Conservation (phyloP, 92 coral and sea anemone genomes). For the Montipora capitata region DNA sequence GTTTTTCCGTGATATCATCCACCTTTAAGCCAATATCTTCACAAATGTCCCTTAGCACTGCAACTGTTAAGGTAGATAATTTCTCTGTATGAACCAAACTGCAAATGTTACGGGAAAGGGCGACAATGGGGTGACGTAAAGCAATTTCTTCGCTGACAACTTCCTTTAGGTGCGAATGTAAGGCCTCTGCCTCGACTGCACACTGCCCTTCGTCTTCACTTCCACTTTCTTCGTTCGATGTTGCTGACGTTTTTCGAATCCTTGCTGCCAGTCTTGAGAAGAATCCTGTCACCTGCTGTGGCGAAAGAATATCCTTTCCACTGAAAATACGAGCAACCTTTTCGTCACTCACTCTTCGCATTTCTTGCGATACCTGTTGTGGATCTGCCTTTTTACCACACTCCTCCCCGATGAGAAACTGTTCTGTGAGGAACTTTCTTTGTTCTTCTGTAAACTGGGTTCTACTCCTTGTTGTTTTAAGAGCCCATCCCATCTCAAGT, state of each 20-base stretch:
- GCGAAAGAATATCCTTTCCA: constrained; percentile 36
- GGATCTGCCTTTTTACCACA: constrained; percentile 27
- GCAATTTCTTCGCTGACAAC: constrained; percentile 25
- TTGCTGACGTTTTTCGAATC: constrained; percentile 21
- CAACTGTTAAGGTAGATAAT: constrained; percentile 22
- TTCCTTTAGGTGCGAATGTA: constrained; percentile 20
- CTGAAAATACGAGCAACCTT: constrained; percentile 20
- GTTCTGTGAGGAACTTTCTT: background rate
- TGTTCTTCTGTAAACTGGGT: constrained; percentile 7
- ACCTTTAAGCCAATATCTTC: constrained; percentile 23
- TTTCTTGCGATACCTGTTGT: constrained; percentile 39
- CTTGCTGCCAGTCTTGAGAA: constrained; percentile 14
- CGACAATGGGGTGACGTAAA: constrained; percentile 30
- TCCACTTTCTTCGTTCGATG: constrained; percentile 10
- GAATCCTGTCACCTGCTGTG: constrained; percentile 39
- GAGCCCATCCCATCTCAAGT: constrained; percentile 56
- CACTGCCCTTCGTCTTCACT: background rate
- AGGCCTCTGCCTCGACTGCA: constrained; percentile 32
- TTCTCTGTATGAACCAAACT: constrained; percentile 10
- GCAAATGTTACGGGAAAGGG: constrained; percentile 20
- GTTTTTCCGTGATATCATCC: constrained; percentile 30
- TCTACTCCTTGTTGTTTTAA: constrained; percentile 34
- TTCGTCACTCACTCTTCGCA: constrained; percentile 39
- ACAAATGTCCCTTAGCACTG: background rate
- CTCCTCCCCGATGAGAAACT: constrained; percentile 35